Evolutionary conservation across 2,797 vertebrate genomes (phyloP).

Genomic region (Diglossa cyanea): DNA sequence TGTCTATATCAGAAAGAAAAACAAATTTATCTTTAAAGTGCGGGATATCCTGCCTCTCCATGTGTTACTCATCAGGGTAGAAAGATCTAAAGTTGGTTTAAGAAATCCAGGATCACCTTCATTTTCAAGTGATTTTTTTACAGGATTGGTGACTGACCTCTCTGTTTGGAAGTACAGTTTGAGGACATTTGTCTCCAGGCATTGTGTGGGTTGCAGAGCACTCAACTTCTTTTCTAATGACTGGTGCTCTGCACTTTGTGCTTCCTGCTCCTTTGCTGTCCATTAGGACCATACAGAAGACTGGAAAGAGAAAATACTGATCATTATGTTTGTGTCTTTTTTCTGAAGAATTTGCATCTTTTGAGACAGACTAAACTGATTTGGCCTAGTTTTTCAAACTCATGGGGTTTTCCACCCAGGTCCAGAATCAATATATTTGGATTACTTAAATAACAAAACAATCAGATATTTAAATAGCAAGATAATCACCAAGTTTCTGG

Average conservation of each 20-base stretch:
- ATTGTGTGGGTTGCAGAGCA: neutral
- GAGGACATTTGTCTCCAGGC: neutral
- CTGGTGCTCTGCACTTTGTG: neutral
- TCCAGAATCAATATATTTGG: neutral
- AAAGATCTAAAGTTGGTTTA: neutral
- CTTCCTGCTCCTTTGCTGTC: neutral
- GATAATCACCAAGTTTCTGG: neutral
- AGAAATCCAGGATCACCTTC: neutral
- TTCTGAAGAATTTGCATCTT: neutral
- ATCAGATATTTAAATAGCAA: neutral
- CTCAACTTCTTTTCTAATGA: neutral
- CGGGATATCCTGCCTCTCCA: neutral
- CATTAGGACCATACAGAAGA: neutral
- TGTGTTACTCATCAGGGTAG: neutral
- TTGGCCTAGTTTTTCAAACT: neutral
- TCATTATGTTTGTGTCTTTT: neutral
- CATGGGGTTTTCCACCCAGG: neutral
- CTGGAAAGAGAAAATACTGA: neutral
- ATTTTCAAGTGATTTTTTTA: neutral
- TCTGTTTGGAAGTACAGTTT: neutral
- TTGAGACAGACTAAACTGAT: neutral
- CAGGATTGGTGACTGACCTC: neutral
- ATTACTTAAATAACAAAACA: neutral
- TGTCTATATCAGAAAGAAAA: neutral
- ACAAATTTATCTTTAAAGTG: neutral